phyloP scores from a whole-genome alignment of 2,888 invertebrate species.

The Conops quadrifasciatus region DNA sequence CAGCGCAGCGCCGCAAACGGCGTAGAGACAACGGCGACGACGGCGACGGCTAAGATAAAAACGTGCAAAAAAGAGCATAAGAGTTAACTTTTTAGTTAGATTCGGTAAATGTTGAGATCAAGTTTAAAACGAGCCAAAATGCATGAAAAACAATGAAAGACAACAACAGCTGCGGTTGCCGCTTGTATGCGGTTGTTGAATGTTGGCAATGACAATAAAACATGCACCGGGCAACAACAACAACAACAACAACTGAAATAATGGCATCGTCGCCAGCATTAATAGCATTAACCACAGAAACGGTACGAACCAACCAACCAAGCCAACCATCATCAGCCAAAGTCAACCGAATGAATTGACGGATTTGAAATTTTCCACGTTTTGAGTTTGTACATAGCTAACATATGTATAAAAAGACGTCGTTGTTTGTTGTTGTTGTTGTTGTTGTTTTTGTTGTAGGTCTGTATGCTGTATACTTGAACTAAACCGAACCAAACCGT shows the following conservation, averaged over 20 bases:
- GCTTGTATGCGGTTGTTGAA: background rate
- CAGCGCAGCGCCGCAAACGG: background rate
- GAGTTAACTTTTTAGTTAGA: too few species aligned
- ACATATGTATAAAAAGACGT: too few species aligned
- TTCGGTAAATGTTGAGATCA: conserved; percentile 11
- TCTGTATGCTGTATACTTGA: too few species aligned
- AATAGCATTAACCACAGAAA: too few species aligned
- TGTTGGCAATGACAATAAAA: conserved; percentile 29
- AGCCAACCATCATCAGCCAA: background rate
- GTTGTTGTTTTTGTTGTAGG: too few species aligned
- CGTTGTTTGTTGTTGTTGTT: too few species aligned
- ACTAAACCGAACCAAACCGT: too few species aligned
- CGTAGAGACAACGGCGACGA: background rate
- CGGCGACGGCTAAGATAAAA: background rate
- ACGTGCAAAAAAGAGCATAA: background rate
- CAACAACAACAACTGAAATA: conserved; percentile 6
- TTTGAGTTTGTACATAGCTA: too few species aligned
- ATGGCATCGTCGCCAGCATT: background rate
- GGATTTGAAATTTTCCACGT: background rate
- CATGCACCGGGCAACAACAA: background rate
- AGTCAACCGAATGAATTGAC: background rate
- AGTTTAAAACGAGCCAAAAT: conserved; percentile 14
- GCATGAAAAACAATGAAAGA: background rate
- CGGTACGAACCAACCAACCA: background rate
- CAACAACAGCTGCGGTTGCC: background rate